Base-by-base conservation (phyloP, 2,888 invertebrate genomes). In the Volucella zonaria region DNA sequence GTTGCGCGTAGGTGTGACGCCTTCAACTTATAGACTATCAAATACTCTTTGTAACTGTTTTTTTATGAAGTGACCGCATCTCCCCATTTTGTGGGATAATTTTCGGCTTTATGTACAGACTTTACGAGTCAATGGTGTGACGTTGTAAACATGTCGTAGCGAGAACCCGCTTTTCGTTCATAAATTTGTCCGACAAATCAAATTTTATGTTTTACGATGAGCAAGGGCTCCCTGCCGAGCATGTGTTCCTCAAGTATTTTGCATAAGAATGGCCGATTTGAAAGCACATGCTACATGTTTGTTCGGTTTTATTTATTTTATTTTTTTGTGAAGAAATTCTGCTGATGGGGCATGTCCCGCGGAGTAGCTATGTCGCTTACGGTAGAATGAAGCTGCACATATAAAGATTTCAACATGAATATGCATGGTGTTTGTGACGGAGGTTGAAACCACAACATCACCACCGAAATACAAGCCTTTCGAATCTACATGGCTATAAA, bases 171-270 rank as follows among this genome's bases (percentile, higher is more conserved):
- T 78, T 49, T 74, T 68, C 45, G 68, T 64, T 61, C 83, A 75
- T 83, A 83, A 83, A 83, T 80, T 83, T 83, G 70, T 71, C 75
- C 52, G 62, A 61, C 66, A 70, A 75, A 83, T 80, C 80, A 80
- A 83, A 75, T 80, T 83, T 83, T 83, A 83, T 83, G 83, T 83
- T 83, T 83, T 75, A 83, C 80, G 83, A 83, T 80, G 80, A 70
- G 70, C 76, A 31, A 49, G 31, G 71, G 67, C 75, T 47, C 64
- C 83, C 80, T 49, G 83, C 75, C 43, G 83, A 23, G 83, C 75
- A 75, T 75, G 80, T 80, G 80, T 83, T 80, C 61, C 70, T 80
- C 43, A 18, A 61, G 75, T 80, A 75, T 74, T 75, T 82, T 80
- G 47, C 74, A 80, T 75, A 67, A 76, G 75, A 76, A 83, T 80